Conservation (phyloP, 2,113 vertebrate genomes). For the Phodopus roborovskii region DNA sequence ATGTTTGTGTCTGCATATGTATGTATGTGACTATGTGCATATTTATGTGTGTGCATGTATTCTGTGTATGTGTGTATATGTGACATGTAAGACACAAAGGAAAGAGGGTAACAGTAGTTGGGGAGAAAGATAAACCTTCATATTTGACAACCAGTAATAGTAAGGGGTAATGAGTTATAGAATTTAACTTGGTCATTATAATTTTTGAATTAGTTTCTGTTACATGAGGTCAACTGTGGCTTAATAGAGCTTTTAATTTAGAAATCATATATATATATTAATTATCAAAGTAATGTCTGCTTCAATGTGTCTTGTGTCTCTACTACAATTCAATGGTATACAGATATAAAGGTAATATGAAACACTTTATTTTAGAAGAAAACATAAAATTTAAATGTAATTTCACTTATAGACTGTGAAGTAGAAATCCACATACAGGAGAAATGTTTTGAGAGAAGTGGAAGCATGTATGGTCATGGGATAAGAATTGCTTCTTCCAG, state of each 20-base stretch:
- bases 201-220: background rate
- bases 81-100: background rate
- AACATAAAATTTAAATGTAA: background rate
- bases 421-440: background rate
- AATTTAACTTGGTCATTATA: background rate
- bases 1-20: background rate
- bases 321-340: background rate
- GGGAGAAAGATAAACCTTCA: background rate
- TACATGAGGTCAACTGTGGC: background rate
- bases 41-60: background rate
- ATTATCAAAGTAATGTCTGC: background rate
- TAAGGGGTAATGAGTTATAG: background rate
- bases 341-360: background rate
- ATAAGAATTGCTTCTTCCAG: background rate
- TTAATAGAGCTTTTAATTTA: background rate
- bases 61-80: background rate
- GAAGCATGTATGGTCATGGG: background rate
- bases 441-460: background rate
- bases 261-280: background rate
- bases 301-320: background rate
- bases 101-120: background rate
- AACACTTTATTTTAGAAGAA: background rate
- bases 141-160: background rate
- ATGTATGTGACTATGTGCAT: background rate
- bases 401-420: background rate